These are phyloP conservation scores for Drosophila funebris DNA, from an alignment of 1,140 invertebrate species.

Conservation along the genomic window DNA sequence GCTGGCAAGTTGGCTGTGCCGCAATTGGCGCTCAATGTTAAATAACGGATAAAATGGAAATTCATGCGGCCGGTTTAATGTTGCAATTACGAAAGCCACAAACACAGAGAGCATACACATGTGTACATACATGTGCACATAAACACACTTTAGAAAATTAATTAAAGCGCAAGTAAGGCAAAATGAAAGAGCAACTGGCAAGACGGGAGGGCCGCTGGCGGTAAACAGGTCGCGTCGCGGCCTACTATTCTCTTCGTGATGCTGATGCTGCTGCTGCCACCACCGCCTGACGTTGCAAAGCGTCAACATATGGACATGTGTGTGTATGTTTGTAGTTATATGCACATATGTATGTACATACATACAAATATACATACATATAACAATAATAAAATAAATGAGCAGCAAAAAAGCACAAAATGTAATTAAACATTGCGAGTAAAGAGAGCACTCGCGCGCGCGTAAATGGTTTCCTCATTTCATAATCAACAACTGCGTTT, in stretches of 20 bases:
- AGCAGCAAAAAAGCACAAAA: slow-evolving; percentile 49
- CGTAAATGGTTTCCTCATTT: slow-evolving; percentile 71
- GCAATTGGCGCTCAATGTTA: slow-evolving; percentile 34
- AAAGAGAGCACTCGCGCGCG: slow-evolving; percentile 22
- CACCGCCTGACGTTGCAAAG: slow-evolving; percentile 1
- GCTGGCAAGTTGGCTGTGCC: slow-evolving; percentile 6
- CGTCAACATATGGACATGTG: background rate
- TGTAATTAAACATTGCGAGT: slow-evolving; percentile 67
- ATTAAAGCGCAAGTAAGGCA: slow-evolving; percentile 67
- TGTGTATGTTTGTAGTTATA: background rate
- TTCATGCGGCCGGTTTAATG: slow-evolving; percentile 48
- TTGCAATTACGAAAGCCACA: slow-evolving; percentile 59
- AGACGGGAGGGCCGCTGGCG: slow-evolving; percentile 12
- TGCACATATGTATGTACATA: background rate
- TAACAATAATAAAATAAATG: slow-evolving; percentile 56
- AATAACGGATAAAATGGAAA: slow-evolving; percentile 26
- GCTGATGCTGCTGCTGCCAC: no score
- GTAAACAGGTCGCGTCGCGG: slow-evolving; percentile 39
- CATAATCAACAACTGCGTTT: slow-evolving; percentile 63
- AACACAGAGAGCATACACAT: slow-evolving; percentile 35
- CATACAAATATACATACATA: background rate
- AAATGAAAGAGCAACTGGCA: slow-evolving; percentile 26
- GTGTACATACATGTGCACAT: slow-evolving; percentile 13
- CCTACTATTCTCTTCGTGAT: slow-evolving; percentile 45
- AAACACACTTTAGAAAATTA: slow-evolving; percentile 69